Percentiles rank a stretch among this genome's conserved stretches.
These are phyloP conservation scores for Parauchenoglanis ngamensis DNA, from an alignment of 2,797 vertebrate species.

Conservation along the genomic window DNA sequence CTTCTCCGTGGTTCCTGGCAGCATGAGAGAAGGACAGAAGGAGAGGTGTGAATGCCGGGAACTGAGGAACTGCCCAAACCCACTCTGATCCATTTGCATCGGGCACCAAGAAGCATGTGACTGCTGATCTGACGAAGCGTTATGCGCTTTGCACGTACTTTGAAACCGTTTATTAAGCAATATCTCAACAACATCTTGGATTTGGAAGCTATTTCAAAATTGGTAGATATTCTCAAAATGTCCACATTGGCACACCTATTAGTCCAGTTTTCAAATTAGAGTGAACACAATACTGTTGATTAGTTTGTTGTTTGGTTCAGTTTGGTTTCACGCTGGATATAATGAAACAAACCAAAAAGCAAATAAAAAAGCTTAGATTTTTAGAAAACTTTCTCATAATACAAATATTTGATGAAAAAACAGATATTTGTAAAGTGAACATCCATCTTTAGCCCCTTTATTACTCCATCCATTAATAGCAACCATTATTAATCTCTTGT, in stretches of 20 bases:
- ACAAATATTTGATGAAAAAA: background rate
- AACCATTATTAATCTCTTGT: too few relatives aligned
- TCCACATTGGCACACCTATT: background rate
- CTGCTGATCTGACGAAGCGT: background rate
- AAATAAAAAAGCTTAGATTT: background rate
- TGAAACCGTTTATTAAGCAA: background rate
- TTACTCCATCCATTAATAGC: too few relatives aligned
- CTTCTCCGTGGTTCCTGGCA: slow-evolving; percentile 43
- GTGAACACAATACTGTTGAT: background rate
- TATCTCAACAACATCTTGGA: background rate
- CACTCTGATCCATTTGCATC: slow-evolving; percentile 20
- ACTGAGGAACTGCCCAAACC: slow-evolving; percentile 16
- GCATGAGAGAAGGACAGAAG: slow-evolving; percentile 35
- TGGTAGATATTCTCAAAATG: background rate
- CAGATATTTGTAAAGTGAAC: background rate
- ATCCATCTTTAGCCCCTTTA: too few relatives aligned
- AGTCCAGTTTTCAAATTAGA: background rate
- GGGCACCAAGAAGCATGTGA: background rate
- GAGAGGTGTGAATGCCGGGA: slow-evolving; percentile 35
- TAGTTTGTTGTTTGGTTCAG: background rate
- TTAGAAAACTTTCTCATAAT: background rate
- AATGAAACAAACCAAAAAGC: background rate
- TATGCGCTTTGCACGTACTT: background rate
- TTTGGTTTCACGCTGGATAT: background rate
- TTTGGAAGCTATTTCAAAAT: background rate